A percentile compares a stretch with the other conserved stretches of the same genome.
Evolutionary conservation across 2,888 invertebrate species (phyloP).

Genomic region (Eupithecia subumbrata): DNA sequence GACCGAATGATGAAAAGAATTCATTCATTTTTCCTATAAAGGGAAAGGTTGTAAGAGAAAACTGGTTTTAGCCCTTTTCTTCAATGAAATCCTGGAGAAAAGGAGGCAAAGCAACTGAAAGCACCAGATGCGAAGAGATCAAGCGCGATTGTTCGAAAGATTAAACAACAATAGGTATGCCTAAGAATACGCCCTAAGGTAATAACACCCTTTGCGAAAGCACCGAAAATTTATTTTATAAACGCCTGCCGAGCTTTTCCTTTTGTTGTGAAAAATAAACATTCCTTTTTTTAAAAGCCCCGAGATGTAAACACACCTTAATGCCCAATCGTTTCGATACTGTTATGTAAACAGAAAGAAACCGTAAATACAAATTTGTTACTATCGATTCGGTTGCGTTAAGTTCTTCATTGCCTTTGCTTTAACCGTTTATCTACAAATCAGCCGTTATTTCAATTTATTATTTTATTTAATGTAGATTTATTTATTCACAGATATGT

Average conservation of each 20-base stretch:
- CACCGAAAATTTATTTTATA: conserved; percentile 69
- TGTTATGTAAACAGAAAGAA: conserved; percentile 30
- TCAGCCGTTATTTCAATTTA: conserved; percentile 32
- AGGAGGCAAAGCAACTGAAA: conserved; percentile 37
- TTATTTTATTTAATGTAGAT: conserved; percentile 10
- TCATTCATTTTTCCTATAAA: not conserved
- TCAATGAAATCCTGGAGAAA: conserved; percentile 22
- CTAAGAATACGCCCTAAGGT: conserved; percentile 58
- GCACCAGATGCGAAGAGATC: conserved; percentile 60
- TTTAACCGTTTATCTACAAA: conserved; percentile 23
- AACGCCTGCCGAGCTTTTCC: conserved; percentile 57
- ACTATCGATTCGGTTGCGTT: not conserved
- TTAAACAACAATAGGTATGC: conserved; percentile 60
- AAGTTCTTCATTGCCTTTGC: not conserved
- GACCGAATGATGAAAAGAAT: not conserved
- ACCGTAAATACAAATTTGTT: conserved; percentile 24
- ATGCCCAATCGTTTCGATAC: conserved; percentile 50
- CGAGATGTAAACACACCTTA: conserved; percentile 53
- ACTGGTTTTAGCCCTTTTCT: conserved; percentile 1
- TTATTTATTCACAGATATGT: not conserved
- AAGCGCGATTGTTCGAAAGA: conserved; percentile 58
- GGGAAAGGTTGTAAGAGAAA: not conserved
- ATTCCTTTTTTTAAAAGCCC: conserved; percentile 56
- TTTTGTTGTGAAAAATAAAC: conserved; percentile 68
- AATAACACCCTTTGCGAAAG: conserved; percentile 54